phyloP scores from a whole-genome alignment of 2,888 invertebrate genomes.

The Nymphalis c-album region DNA sequence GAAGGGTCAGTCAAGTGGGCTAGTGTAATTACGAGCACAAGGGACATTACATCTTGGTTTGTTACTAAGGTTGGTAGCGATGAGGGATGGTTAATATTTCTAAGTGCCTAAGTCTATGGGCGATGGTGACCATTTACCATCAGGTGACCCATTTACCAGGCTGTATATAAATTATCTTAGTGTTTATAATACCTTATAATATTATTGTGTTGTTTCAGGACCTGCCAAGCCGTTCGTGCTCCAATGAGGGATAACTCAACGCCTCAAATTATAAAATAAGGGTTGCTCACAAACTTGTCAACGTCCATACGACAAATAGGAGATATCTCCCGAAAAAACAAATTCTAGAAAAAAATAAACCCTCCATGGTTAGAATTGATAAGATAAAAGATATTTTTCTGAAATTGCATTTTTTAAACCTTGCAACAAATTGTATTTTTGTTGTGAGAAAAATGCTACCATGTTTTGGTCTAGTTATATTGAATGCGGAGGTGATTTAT shows the following conservation, averaged over 20 bases:
- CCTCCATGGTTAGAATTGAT: constrained; percentile 40
- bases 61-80: too few relatives aligned
- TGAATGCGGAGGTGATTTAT: constrained; percentile 4
- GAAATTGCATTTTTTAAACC: constrained; percentile 18
- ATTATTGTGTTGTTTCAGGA: constrained; percentile 35
- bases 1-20: too few relatives aligned
- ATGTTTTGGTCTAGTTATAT: constrained; percentile 7
- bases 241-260: constrained; percentile 33
- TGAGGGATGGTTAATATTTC: too few relatives aligned
- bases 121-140: too few relatives aligned
- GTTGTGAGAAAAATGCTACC: constrained; percentile 5
- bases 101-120: too few relatives aligned
- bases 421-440: constrained; percentile 10
- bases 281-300: constrained; percentile 63
- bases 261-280: constrained; percentile 33
- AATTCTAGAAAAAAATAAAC: constrained; percentile 34
- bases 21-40: too few relatives aligned
- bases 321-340: constrained; percentile 26
- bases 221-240: constrained; percentile 41
- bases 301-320: constrained; percentile 70
- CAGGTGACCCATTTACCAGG: too few relatives aligned
- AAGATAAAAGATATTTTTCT: constrained; percentile 37
- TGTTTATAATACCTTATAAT: too few relatives aligned
- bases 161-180: too few relatives aligned
- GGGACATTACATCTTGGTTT: too few relatives aligned